Base-by-base conservation (phyloP, 2,888 invertebrate genomes). In the Pyrochroa serraticornis region DNA sequence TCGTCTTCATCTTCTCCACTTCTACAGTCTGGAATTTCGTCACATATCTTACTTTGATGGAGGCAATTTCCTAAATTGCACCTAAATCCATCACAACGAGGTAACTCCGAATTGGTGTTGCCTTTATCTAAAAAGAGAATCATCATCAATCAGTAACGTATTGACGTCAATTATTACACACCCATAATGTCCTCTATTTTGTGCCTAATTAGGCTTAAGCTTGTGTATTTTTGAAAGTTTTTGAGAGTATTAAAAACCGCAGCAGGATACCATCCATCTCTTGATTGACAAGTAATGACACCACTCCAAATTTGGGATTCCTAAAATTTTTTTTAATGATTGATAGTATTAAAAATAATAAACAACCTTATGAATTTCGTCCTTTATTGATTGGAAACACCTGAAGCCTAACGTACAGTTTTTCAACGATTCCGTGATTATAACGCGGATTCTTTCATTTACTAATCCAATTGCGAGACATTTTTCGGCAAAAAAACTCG, bases 11-110 rank as follows among this genome's bases (percentile, higher is more conserved):
- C 93, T 35, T 80, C 82, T 7, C 84, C 86, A 70, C 88, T 86
- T 51, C 85, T 84, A 67, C 93, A 93, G 68, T 92, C 84, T 0
- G 77, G 79, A 37, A 87, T 80, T 0, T 87, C 89, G 72, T 93
- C 83, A 72, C 92, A 92, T 8, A 89, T 77, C 57, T 84, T 79
- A 6, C 77, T 71, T 55, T 82, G 74, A 1, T 81, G 70, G 35
- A 92, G 71, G 73, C 93, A 93, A 33, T 83, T 76, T 0, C 93
- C 93, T 47, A 89, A 77, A 10, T 83, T 79, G 75, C 93, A 93
- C 49, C 90, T 82, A 46, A 83, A 74, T 34, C 88, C 84, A 46
- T 83, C 71, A 70, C 92, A 92, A 9, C 67, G 59, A 14, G 79
- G 62, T 6, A 58, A 39, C 35, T 44, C 46, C 0, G 45, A 31